A percentile compares a stretch with the other conserved stretches of the same genome.
Evolutionary conservation across 2,113 vertebrate genomes (phyloP).

Genomic region (Lampris incognitus): DNA sequence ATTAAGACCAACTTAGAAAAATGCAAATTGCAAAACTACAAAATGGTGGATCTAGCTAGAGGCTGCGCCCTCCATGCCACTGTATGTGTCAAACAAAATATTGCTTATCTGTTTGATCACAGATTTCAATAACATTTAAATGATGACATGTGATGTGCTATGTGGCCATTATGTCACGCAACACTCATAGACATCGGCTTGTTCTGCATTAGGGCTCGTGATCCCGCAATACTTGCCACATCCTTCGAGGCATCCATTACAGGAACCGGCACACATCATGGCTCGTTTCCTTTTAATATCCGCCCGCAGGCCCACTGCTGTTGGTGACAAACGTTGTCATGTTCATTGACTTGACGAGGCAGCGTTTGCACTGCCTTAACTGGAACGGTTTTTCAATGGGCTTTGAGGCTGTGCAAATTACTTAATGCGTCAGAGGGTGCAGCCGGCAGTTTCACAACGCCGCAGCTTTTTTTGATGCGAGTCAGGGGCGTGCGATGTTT

Average conservation of each 20-base stretch:
- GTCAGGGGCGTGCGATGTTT: too few species aligned
- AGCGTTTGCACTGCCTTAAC: constrained; percentile 4
- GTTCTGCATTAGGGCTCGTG: constrained; percentile 11
- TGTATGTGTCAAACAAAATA: too few species aligned
- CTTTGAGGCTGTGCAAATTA: neutral
- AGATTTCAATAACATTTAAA: constrained; percentile 8
- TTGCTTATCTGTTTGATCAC: neutral
- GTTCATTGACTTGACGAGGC: neutral
- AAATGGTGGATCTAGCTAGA: too few species aligned
- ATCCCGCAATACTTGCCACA: neutral
- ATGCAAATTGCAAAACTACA: too few species aligned
- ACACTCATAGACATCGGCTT: constrained; percentile 24
- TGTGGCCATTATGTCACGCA: constrained; percentile 26
- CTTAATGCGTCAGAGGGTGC: neutral
- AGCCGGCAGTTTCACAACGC: constrained; percentile 11
- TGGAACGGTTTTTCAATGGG: constrained; percentile 36
- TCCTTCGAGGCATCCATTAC: constrained; percentile 29
- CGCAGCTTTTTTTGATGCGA: too few species aligned
- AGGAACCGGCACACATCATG: constrained; percentile 30
- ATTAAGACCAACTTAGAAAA: too few species aligned
- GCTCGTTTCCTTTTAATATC: constrained; percentile 56
- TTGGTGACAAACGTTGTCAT: constrained; percentile 19
- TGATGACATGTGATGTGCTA: constrained; percentile 29
- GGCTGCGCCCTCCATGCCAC: neutral
- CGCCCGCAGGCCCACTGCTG: constrained; percentile 4